Evolutionary conservation across 2,888 invertebrate species (phyloP), one percentile per base, ranked within the genome.

Genomic region (Acronicta alni): DNA sequence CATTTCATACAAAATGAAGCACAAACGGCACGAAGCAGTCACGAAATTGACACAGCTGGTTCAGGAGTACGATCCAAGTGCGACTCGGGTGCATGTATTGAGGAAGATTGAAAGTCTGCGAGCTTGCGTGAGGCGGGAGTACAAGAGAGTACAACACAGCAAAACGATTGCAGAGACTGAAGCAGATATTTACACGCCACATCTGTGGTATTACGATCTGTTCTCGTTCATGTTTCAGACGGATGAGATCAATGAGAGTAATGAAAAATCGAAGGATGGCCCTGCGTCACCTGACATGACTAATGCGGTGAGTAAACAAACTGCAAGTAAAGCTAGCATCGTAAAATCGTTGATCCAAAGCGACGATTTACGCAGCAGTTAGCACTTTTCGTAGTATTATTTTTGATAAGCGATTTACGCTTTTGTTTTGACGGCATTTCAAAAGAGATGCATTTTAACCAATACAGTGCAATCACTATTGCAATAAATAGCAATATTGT

Each of bases 61-160:
- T 0, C 91, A 90, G 57, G 81, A 88, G 49, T 88, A 87, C 57
- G 91, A 92, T 37, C 83, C 89, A 15, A 84, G 80, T 9, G 92
- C 91, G 17, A 92, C 92, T 0, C 81, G 89, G 39, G 92, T 92
- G 3, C 92, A 92, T 49, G 87, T 93, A 5, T 67, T 92, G 69
- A 84, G 92, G 52, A 93, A 93, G 77, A 91, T 93, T 38, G 93
- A 93, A 75, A 93, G 92, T 71, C 69, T 93, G 63, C 86, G 93
- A 30, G 91, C 93, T 8, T 92, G 93, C 69, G 89, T 91, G 63
- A 78, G 93, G 8, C 80, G 93, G 38, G 93, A 92, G 57, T 82
- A 85, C 62, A 91, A 88, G 57, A 83, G 84, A 37, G 89, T 92
- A 3, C 70, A 77, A 26, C 86, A 87, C 15, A 91, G 91, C 57